Conservation (phyloP, 2,797 vertebrate genomes). For the Leptodactylus fallax region DNA sequence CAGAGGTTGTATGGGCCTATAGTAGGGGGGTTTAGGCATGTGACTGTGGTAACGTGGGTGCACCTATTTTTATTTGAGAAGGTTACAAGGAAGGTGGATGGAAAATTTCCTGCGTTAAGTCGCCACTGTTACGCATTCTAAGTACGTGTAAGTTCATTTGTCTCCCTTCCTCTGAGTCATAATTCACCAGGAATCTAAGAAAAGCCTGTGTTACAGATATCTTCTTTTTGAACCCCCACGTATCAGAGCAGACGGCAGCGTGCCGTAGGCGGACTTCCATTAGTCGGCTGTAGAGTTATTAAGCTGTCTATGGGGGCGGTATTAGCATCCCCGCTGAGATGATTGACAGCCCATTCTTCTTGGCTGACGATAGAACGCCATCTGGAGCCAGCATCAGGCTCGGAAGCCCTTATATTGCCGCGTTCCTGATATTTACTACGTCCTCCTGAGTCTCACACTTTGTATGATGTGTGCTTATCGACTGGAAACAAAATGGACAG, state of each 20-base stretch:
- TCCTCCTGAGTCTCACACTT: slow-evolving; percentile 20
- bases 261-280: slow-evolving; percentile 7
- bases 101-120: too few species aligned
- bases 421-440: slow-evolving; percentile 9
- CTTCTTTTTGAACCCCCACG: background rate
- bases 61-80: too few species aligned
- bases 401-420: background rate
- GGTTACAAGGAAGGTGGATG: too few species aligned
- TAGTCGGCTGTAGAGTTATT: slow-evolving; percentile 13
- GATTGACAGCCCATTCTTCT: slow-evolving; percentile 41
- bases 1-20: too few species aligned
- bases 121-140: too few species aligned
- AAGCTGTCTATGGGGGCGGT: slow-evolving; percentile 21
- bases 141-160: background rate
- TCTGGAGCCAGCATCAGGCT: slow-evolving; percentile 1
- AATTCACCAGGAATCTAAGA: background rate
- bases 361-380: background rate
- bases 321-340: slow-evolving; percentile 23
- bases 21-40: too few species aligned
- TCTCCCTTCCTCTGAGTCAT: slow-evolving; percentile 10
- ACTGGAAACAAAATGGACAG: background rate
- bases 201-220: slow-evolving; percentile 6
- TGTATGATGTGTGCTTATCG: background rate
- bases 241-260: slow-evolving; percentile 33
- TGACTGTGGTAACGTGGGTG: too few species aligned